Base-by-base conservation (phyloP, 2,113 vertebrate genomes). In the Carollia perspicillata region DNA sequence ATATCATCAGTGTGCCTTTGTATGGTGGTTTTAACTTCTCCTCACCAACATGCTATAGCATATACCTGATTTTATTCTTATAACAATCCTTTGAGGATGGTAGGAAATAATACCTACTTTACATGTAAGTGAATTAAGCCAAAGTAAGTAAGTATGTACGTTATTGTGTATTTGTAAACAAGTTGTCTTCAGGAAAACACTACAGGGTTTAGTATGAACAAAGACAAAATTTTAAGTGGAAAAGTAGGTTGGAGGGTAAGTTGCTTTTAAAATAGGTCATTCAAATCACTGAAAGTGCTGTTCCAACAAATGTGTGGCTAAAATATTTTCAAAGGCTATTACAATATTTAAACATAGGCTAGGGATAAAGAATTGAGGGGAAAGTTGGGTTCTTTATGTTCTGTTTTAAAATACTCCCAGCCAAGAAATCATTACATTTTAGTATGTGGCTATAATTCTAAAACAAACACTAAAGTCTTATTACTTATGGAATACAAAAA, bases 211-310 rank as follows among this genome's bases (percentile, higher is more conserved):
- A 84, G 6, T 77, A 44, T 88, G 81, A 80, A 85, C 63, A 93
- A 78, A 65, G 44, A 93, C 78, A 94, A 91, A 33, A 81, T 69
- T 91, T 74, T 81, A 68, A 75, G n/a, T 51, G 47, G 65, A 68
- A 85, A 78, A 89, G 60, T 78, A 77, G 23, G 30, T 74, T 89
- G 17, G 35, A 93, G 53, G 30, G 40, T n/a, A 94, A 84, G 33
- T 40, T 90, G 17, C 58, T 81, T 94, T 87, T 93, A 75, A 95
- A 90, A 72, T 30, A 92, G 80, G 65, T 53, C 63, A 88, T 80
- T 95, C 69, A 90, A 65, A 88, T 93, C 60, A 94, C 18, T 47
- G 9, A 60, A 2, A 89, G 35, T 11, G 23, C 71, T 78, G 16
- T 33, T 79, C 5, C 40, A 93, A 63, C 65, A 72, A 87, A 74